These are phyloP conservation scores for Epinephelus lanceolatus DNA, from an alignment of 2,113 vertebrate genomes.

Conservation along the genomic window DNA sequence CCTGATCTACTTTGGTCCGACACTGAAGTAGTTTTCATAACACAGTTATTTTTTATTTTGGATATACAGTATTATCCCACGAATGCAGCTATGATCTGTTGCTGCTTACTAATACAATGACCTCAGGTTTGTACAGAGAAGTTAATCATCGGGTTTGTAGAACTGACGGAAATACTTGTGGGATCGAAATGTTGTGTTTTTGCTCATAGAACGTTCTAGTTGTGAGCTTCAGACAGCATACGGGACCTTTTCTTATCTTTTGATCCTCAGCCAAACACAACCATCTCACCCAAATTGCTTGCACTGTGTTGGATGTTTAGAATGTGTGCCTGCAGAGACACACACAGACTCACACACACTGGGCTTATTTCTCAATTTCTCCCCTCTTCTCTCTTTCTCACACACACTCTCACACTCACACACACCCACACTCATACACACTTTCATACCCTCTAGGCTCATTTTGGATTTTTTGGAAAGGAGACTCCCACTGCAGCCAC, in stretches of 20 bases:
- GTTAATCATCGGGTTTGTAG: conserved; percentile 28
- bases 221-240: conserved; percentile 33
- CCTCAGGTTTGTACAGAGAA: conserved; percentile 5
- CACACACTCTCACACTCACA: neutral
- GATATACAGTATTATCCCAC: neutral
- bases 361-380: conserved; percentile 11
- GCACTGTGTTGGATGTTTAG: conserved; percentile 56
- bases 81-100: conserved; percentile 9
- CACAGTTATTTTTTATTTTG: neutral
- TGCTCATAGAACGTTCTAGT: conserved; percentile 20
- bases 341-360: conserved; percentile 4
- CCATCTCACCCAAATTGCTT: conserved; percentile 56
- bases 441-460: conserved; percentile 62
- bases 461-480: conserved; percentile 76
- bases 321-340: neutral
- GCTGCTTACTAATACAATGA: conserved; percentile 20
- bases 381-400: conserved; percentile 14
- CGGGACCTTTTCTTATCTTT: conserved; percentile 55
- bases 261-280: conserved; percentile 61
- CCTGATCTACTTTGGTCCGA: neutral
- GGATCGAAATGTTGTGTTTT: conserved; percentile 35
- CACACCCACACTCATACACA: conserved; percentile 26
- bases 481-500: conserved; percentile 70
- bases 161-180: conserved; percentile 17
- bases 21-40: neutral